These are phyloP conservation scores for Sussaba pulchella DNA, from an alignment of 2,888 invertebrate species.

Conservation along the genomic window DNA sequence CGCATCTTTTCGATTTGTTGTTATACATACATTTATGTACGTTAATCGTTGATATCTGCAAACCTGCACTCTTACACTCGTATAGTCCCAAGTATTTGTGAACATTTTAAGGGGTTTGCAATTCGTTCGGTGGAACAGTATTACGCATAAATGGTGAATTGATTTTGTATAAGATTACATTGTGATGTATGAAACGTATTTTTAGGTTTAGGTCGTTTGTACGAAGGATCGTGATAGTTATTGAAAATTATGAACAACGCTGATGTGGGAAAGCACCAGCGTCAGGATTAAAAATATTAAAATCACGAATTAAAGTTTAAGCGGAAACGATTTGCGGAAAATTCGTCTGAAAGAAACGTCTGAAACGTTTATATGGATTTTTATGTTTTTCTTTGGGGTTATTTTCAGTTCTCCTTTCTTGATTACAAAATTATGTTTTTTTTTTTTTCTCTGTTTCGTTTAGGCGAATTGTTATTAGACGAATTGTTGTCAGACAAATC, in stretches of 20 bases:
- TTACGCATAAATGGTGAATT: conserved; percentile 37
- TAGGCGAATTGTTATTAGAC: too few relatives aligned
- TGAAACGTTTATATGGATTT: too few relatives aligned
- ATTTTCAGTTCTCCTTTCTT: too few relatives aligned
- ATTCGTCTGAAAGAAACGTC: too few relatives aligned
- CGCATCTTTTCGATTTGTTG: background rate
- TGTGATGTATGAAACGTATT: conserved; percentile 13
- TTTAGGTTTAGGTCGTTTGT: conserved; percentile 2
- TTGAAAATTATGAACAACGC: background rate
- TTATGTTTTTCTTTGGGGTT: too few relatives aligned
- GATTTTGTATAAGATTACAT: conserved; percentile 21
- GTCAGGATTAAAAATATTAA: too few relatives aligned
- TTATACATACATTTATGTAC: background rate
- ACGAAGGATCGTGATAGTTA: conserved; percentile 12
- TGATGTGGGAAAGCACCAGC: background rate
- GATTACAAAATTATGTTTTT: too few relatives aligned
- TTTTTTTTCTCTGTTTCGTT: too few relatives aligned
- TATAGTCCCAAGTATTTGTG: background rate
- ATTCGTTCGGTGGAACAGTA: conserved; percentile 50
- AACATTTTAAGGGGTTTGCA: conserved; percentile 1
- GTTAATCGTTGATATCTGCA: conserved; percentile 6
- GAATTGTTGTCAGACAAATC: too few relatives aligned
- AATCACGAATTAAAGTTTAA: too few relatives aligned
- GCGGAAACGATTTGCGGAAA: too few relatives aligned
- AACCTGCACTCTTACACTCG: conserved; percentile 1